These are phyloP conservation scores for Eulemur rufifrons DNA, from an alignment of 2,113 vertebrate species.

Conservation along the genomic window DNA sequence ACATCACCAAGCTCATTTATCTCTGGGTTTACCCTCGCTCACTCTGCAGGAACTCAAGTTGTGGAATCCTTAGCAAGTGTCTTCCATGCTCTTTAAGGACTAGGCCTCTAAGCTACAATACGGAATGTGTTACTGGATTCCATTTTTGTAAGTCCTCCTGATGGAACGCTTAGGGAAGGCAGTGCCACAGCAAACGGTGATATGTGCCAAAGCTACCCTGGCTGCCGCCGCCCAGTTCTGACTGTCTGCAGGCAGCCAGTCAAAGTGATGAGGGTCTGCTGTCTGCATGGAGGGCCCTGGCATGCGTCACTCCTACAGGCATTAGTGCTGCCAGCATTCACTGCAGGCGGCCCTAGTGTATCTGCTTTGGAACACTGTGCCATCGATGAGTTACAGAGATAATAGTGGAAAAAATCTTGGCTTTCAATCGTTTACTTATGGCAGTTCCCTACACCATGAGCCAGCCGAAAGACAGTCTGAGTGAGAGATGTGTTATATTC, in stretches of 20 bases:
- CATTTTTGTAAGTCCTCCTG: not conserved
- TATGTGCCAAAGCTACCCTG: not conserved
- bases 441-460: not conserved
- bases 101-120: not conserved
- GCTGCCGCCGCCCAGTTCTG: not conserved
- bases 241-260: not conserved
- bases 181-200: not conserved
- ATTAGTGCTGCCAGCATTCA: not conserved
- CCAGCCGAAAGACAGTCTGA: not conserved
- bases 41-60: not conserved
- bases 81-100: not conserved
- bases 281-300: not conserved
- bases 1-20: not conserved
- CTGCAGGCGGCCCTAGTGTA: not conserved
- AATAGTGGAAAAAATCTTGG: not conserved
- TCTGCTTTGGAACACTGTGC: not conserved
- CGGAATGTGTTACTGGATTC: not conserved
- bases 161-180: not conserved
- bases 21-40: not conserved
- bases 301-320: not conserved
- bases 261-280: not conserved
- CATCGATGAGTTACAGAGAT: not conserved
- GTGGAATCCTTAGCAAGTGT: not conserved
- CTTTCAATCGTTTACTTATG: not conserved
- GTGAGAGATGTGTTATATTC: not conserved